Evolutionary conservation across 1,140 invertebrate genomes (phyloP).

Genomic region (Tetranychus cinnabarinus): DNA sequence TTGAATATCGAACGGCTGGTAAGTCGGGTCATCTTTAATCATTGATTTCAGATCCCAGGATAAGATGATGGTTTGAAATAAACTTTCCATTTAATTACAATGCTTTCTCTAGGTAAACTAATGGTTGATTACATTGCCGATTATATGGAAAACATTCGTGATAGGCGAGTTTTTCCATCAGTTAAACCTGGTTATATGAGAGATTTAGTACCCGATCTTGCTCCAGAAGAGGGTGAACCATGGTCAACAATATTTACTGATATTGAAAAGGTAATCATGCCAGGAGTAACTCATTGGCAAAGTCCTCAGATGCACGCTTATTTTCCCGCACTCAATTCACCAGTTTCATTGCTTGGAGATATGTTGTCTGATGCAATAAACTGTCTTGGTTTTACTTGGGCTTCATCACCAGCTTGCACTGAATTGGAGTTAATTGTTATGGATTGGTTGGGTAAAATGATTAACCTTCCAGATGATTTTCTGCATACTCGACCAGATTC

Average conservation of each 20-base stretch:
- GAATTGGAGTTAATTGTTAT: constrained; percentile 80
- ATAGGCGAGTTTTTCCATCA: constrained; percentile 30
- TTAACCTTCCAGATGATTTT: constrained; percentile 60
- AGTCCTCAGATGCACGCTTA: constrained; percentile 83
- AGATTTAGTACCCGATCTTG: constrained; percentile 17
- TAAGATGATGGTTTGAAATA: too few species aligned
- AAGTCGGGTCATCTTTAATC: too few species aligned
- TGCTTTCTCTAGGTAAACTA: constrained; percentile 10
- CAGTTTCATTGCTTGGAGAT: constrained; percentile 63
- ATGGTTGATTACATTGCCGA: constrained; percentile 23
- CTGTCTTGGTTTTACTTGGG: constrained; percentile 77
- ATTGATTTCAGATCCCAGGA: too few species aligned
- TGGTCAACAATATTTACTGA: constrained; percentile 29
- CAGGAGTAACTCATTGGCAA: constrained; percentile 67
- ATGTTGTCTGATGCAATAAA: constrained; percentile 56
- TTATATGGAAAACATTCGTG: constrained; percentile 39
- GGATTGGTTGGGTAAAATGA: constrained; percentile 79
- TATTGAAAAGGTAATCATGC: constrained; percentile 31
- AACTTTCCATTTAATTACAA: not conserved
- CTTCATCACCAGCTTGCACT: constrained; percentile 72
- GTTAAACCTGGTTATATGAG: constrained; percentile 31
- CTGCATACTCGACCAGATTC: constrained; percentile 19
- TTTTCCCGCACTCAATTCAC: constrained; percentile 83
- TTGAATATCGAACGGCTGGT: too few species aligned
- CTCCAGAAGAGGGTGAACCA: constrained; percentile 21